phyloP scores from a whole-genome alignment of 2,888 invertebrate species.

The Tenthredo mesomela region DNA sequence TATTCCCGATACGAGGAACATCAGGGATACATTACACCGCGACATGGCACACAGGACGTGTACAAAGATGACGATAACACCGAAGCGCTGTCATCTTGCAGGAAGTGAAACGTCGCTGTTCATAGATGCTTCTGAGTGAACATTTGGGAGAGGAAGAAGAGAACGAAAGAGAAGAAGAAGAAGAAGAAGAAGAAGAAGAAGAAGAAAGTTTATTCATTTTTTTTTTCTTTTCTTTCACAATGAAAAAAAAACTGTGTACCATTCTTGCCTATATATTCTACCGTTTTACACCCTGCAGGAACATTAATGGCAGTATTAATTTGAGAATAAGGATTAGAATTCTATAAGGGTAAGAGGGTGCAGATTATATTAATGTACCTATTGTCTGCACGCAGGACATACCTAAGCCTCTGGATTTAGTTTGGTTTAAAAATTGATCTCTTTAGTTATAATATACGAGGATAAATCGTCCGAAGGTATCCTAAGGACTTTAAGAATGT shows the following conservation, averaged over 20 bases:
- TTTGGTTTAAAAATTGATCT: not conserved
- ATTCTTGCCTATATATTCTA: not conserved
- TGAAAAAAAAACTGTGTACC: not conserved
- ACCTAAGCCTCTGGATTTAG: not conserved
- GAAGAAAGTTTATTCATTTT: not conserved
- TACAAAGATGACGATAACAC: constrained; percentile 17
- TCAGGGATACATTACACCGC: constrained; percentile 40
- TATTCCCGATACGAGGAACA: constrained; percentile 27
- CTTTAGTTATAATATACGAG: not conserved
- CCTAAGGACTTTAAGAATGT: not conserved
- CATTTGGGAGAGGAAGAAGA: not conserved
- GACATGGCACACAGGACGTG: constrained; percentile 4
- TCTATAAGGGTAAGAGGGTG: not conserved
- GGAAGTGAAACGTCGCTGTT: constrained; percentile 15
- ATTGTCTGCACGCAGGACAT: not conserved
- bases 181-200: not conserved
- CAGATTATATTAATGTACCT: not conserved
- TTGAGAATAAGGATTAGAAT: not conserved
- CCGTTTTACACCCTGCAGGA: not conserved
- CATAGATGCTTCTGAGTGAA: not conserved
- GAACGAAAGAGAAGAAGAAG: too few relatives aligned
- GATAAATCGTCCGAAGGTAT: not conserved
- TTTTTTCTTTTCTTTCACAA: not conserved
- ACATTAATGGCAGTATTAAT: not conserved
- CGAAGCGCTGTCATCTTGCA: not conserved